Base-by-base conservation (phyloP, 2,888 invertebrate species). In the Biston betularia region DNA sequence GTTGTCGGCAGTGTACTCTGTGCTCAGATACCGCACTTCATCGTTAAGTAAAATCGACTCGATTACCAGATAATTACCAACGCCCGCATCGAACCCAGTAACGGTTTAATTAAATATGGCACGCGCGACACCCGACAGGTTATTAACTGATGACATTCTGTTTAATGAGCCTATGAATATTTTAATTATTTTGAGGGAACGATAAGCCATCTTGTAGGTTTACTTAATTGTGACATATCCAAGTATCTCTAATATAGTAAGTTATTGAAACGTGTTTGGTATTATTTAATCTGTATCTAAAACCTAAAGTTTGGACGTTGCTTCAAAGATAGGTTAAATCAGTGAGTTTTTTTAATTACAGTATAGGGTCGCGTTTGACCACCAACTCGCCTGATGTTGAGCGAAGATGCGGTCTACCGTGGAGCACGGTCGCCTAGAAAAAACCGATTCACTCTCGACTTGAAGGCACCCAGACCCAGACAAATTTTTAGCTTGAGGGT, bases 101-200 rank as follows among this genome's bases (percentile, higher is more conserved):
- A 84, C 81, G 77, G 74, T 77, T 83, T 86, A 86, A 89, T 88
- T 87, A 85, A 82, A 86, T 83, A 84, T 82, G 78, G 79, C 79
- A 82, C 79, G 82, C 79, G 82, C 79, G 82, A 80, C 80, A 83
- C 75, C 79, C 75, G 78, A 71, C 79, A 77, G 77, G 76, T 77
- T 76, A 83, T 80, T 78, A 75, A 75, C 73, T 72, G 73, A 73
- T 76, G 72, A 75, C 70, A 73, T 75, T 66, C 67, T 79, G 75
- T 76, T 76, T 50, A 49, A 75, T 71, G 53, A 70, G 24, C 14
- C 48, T 42, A 40, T 58, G 46, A 49, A 68, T 59, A 52, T 65
- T 61, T 63, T 57, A 68, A 63, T 54, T 50, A 53, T 57, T 46
- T 50, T 54, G 71, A 72, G 72, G 70, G 64, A 48, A n/a, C 12